Conservation (phyloP, 2,797 vertebrate genomes). For the Corythornis leucogaster region DNA sequence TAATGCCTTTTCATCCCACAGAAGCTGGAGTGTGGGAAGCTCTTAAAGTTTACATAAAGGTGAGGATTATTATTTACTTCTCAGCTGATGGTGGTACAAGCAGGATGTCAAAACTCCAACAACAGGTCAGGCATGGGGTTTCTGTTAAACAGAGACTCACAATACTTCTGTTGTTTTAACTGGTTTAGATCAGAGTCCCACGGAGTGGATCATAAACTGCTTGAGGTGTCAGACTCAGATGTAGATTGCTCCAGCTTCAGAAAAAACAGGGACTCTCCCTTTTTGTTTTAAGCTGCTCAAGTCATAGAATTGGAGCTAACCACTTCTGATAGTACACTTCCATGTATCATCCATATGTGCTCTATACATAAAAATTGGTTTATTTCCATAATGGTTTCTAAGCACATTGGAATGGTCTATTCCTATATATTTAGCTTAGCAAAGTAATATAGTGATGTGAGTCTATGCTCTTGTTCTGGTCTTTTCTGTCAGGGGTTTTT, state of each 20-base stretch:
- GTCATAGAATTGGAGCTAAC: background rate
- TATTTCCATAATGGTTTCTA: conserved; percentile 19
- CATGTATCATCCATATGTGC: background rate
- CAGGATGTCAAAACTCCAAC: background rate
- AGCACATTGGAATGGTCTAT: conserved; percentile 33
- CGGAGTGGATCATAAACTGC: background rate
- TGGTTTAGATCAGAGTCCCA: background rate
- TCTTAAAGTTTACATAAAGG: conserved; percentile 73
- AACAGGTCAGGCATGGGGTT: background rate
- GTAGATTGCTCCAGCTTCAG: background rate
- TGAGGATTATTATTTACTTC: conserved; percentile 44
- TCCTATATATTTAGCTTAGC: conserved; percentile 35
- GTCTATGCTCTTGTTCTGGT: background rate
- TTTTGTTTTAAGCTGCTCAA: background rate
- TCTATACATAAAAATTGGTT: background rate
- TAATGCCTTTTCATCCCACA: conserved; percentile 66
- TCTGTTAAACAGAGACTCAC: background rate
- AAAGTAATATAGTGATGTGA: background rate
- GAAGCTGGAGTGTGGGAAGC: conserved; percentile 66
- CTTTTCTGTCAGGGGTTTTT: background rate
- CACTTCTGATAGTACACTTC: background rate
- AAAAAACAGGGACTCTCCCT: background rate
- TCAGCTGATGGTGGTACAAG: background rate
- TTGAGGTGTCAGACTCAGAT: background rate
- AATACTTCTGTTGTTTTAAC: background rate